A percentile compares a stretch with the other conserved stretches of the same genome.
Evolutionary conservation across 2,113 vertebrate genomes (phyloP).

Genomic region (Notothenia coriiceps): DNA sequence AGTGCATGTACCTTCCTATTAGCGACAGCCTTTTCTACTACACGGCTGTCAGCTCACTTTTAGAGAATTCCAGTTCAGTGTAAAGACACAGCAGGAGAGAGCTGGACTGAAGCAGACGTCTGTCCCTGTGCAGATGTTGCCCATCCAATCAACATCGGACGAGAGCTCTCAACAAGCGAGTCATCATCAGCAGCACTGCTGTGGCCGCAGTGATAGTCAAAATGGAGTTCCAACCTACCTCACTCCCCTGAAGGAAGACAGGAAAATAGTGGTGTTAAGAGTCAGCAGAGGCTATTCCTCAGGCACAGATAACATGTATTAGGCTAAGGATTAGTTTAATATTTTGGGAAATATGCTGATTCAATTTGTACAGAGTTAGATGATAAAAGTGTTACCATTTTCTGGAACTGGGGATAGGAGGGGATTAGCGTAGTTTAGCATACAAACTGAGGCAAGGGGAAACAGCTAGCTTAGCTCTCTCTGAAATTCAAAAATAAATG

Average conservation of each 20-base stretch:
- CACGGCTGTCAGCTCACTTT: constrained; percentile 25
- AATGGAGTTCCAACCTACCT: constrained; percentile 78
- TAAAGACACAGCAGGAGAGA: constrained; percentile 53
- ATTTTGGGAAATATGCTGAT: constrained; percentile 8
- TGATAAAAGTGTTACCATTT: constrained; percentile 3
- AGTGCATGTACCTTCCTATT: constrained; percentile 42
- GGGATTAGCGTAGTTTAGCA: not conserved
- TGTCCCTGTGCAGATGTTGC: constrained; percentile 55
- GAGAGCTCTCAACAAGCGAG: constrained; percentile 75
- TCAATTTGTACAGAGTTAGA: constrained; percentile 16
- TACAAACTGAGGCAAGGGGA: not conserved
- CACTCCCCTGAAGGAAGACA: constrained; percentile 75
- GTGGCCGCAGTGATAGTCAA: constrained; percentile 76
- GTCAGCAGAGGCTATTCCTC: not conserved
- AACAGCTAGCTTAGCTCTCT: not conserved
- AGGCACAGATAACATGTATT: not conserved
- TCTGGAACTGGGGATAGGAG: not conserved
- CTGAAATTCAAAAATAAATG: not conserved
- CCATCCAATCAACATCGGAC: constrained; percentile 75
- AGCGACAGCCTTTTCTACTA: constrained; percentile 29
- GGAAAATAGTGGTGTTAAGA: constrained; percentile 41
- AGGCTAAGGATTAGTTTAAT: not conserved
- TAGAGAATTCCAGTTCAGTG: constrained; percentile 51
- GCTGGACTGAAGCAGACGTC: constrained; percentile 66
- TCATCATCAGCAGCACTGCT: constrained; percentile 77